phyloP scores from a whole-genome alignment of 2,888 invertebrate species.

The Diaphora mendica region DNA sequence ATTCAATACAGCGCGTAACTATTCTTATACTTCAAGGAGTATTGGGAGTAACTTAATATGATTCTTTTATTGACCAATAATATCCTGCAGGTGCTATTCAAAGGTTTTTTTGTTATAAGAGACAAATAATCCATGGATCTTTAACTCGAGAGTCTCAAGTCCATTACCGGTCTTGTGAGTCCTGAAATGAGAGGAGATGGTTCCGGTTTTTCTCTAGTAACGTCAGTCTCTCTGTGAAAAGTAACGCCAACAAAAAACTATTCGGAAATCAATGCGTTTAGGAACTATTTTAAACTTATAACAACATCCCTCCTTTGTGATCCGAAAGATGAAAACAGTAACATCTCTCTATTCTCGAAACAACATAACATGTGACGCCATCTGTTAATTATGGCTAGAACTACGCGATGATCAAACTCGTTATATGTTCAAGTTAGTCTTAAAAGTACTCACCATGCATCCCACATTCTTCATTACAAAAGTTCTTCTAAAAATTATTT shows the following conservation, averaged over 20 bases:
- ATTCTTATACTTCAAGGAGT: too few relatives aligned
- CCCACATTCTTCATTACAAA: background rate
- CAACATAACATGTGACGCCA: slow-evolving; percentile 7
- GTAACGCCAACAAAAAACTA: background rate
- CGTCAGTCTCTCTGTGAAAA: background rate
- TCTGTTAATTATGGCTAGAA: slow-evolving; percentile 1
- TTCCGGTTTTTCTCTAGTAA: background rate
- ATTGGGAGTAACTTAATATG: too few relatives aligned
- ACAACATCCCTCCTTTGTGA: background rate
- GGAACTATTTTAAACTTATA: background rate
- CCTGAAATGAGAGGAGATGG: too few relatives aligned
- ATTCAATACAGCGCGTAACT: too few relatives aligned
- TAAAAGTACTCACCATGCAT: background rate
- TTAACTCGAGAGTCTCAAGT: too few relatives aligned
- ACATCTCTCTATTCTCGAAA: background rate
- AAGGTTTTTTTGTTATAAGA: too few relatives aligned
- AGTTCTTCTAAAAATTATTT: background rate
- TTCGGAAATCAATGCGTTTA: background rate
- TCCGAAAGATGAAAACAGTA: background rate
- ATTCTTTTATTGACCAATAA: too few relatives aligned
- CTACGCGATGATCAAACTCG: slow-evolving; percentile 2
- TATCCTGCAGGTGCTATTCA: too few relatives aligned
- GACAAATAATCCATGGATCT: too few relatives aligned
- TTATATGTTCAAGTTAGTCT: background rate
- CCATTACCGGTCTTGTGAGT: too few relatives aligned